Conservation (phyloP, 2,113 vertebrate genomes). For the Tylochromis polylepis region DNA sequence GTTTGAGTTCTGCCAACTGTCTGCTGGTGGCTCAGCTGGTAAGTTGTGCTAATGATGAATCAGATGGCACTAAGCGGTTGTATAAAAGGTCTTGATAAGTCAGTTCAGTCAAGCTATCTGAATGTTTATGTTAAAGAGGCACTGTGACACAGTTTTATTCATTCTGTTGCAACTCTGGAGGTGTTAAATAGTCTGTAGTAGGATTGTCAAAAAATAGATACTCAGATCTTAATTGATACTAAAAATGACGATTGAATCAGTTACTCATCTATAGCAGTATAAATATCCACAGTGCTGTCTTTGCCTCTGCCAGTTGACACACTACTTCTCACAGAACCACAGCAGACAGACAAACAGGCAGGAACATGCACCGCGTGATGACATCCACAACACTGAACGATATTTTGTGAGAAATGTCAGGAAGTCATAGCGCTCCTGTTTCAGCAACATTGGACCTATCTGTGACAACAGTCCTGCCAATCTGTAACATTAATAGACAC, state of each 20-base stretch:
- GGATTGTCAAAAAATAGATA: not conserved
- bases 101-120: not conserved
- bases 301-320: not conserved
- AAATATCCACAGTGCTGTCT: not conserved
- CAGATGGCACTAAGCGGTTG: not conserved
- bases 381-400: not conserved
- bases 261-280: not conserved
- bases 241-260: not conserved
- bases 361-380: not conserved
- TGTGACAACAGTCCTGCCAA: not conserved
- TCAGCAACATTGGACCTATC: not conserved
- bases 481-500: not conserved
- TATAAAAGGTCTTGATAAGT: not conserved
- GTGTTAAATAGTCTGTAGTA: not conserved
- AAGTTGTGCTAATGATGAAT: constrained; percentile 51
- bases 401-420: not conserved
- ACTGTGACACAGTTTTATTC: not conserved
- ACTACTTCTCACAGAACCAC: not conserved
- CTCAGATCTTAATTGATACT: not conserved
- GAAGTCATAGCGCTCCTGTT: not conserved
- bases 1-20: constrained; percentile 96
- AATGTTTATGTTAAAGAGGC: not conserved
- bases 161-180: not conserved
- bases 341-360: not conserved
- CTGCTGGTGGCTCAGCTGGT: constrained; percentile 93